Evolutionary conservation across 1,140 invertebrate genomes (phyloP).

Genomic region (Physella acuta): DNA sequence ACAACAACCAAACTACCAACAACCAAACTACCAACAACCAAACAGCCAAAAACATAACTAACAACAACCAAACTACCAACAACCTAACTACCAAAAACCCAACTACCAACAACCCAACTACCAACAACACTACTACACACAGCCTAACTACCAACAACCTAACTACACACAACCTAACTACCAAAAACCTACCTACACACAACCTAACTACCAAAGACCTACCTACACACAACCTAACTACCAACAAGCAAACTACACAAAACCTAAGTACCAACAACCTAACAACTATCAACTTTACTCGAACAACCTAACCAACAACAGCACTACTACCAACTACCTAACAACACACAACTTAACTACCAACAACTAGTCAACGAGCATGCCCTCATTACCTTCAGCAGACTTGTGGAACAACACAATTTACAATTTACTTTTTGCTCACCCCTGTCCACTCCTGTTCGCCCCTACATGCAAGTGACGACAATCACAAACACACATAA

Average conservation of each 20-base stretch:
- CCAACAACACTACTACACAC: background rate
- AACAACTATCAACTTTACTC: no score
- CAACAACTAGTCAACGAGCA: no score
- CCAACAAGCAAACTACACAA: background rate
- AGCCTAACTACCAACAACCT: slow-evolving; percentile 1
- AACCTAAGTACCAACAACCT: background rate
- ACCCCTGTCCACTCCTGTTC: no score
- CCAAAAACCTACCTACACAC: background rate
- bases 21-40: background rate
- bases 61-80: background rate
- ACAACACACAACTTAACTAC: no score
- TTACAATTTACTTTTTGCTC: no score
- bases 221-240: background rate
- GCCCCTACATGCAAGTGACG: no score
- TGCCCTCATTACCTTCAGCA: no score
- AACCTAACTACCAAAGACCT: background rate
- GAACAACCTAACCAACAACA: no score
- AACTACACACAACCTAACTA: slow-evolving; percentile 1
- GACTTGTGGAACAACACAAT: no score
- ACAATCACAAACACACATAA: no score
- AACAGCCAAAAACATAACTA: background rate
- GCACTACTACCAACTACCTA: no score
- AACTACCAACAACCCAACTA: background rate
- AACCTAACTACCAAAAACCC: background rate
- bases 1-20: background rate